Conservation (phyloP, 2,797 vertebrate species). For the Antennarius maculatus region DNA sequence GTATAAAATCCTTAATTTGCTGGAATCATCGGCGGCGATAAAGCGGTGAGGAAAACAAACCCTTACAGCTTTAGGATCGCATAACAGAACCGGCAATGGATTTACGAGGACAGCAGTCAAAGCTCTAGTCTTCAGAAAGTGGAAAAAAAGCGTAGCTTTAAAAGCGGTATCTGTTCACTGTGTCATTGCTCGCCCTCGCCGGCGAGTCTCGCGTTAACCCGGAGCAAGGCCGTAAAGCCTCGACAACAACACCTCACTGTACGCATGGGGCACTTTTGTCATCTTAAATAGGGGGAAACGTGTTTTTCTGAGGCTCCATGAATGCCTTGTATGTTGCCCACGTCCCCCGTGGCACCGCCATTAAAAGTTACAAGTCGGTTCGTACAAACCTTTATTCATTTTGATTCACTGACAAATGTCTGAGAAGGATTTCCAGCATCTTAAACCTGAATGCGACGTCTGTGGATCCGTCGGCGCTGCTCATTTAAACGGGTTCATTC, state of each 20-base stretch:
- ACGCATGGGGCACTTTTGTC: slow-evolving; percentile 65
- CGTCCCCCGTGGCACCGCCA: slow-evolving; percentile 47
- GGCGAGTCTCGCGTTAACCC: slow-evolving; percentile 54
- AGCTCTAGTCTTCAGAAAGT: slow-evolving; percentile 39
- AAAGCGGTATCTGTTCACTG: slow-evolving; percentile 58
- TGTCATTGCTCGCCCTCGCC: slow-evolving; percentile 48
- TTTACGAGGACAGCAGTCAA: slow-evolving; percentile 64
- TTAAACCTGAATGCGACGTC: slow-evolving; percentile 14
- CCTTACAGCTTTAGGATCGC: slow-evolving; percentile 53
- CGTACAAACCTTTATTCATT: slow-evolving; percentile 66
- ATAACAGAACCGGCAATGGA: slow-evolving; percentile 61
- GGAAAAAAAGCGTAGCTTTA: slow-evolving; percentile 28
- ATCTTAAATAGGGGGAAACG: slow-evolving; percentile 65
- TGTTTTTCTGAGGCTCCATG: slow-evolving; percentile 56
- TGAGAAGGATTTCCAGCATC: slow-evolving; percentile 15
- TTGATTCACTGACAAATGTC: slow-evolving; percentile 56
- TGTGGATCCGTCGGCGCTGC: slow-evolving; percentile 8
- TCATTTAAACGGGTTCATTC: slow-evolving; percentile 29
- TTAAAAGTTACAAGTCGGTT: slow-evolving; percentile 69
- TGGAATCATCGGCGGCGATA: slow-evolving; percentile 34
- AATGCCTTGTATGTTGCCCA: slow-evolving; percentile 65
- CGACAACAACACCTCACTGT: slow-evolving; percentile 66
- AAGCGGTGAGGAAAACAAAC: slow-evolving; percentile 40
- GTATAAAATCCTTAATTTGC: slow-evolving; percentile 60
- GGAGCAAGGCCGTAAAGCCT: slow-evolving; percentile 60